These are phyloP conservation scores for Teleopsis dalmanni DNA, from an alignment of 1,140 invertebrate genomes.

Conservation along the genomic window DNA sequence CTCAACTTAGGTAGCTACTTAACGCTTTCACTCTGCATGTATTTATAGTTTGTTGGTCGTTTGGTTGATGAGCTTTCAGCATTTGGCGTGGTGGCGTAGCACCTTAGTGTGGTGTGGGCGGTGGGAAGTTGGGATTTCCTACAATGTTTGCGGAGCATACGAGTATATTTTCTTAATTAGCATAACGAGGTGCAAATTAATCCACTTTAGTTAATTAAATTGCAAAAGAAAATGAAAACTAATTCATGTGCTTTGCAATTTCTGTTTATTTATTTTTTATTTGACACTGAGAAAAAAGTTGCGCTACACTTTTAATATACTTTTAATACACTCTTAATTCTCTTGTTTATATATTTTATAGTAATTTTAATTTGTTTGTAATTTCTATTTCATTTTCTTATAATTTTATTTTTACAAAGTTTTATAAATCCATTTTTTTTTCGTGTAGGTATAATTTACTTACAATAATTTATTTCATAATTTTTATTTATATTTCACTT, in stretches of 20 bases:
- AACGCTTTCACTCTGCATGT: neutral
- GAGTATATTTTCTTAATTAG: constrained; percentile 45
- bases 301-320: neutral
- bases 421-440: too few relatives aligned
- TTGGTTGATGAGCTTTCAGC: constrained; percentile 5
- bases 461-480: too few relatives aligned
- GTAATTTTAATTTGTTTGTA: neutral
- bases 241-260: neutral
- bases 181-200: constrained; percentile 44
- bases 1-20: neutral
- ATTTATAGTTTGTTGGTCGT: neutral
- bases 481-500: too few relatives aligned
- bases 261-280: neutral
- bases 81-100: neutral
- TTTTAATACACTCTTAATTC: neutral
- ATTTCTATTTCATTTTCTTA: neutral
- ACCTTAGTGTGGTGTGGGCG: constrained; percentile 15
- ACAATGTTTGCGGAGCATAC: too few relatives aligned
- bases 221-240: constrained; percentile 3
- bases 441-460: too few relatives aligned
- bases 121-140: too few relatives aligned
- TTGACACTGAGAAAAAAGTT: neutral
- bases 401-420: too few relatives aligned
- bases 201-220: constrained; percentile 44
- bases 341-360: neutral